These are phyloP conservation scores for Smittia sp. DNA, from an alignment of 2,888 invertebrate species.

Conservation along the genomic window DNA sequence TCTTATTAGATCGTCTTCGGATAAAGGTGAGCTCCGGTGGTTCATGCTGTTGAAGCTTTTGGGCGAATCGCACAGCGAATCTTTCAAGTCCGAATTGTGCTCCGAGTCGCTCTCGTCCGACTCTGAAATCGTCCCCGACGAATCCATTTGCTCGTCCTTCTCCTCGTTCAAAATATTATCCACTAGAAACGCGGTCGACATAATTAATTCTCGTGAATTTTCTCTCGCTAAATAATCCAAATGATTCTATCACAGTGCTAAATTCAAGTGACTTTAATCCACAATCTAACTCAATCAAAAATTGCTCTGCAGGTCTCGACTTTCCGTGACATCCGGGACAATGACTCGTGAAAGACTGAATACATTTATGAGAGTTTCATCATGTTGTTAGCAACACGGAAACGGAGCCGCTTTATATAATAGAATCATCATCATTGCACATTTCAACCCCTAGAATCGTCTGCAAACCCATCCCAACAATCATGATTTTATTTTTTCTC, in stretches of 20 bases:
- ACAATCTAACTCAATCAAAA: background rate
- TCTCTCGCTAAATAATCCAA: background rate
- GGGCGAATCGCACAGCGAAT: constrained; percentile 46
- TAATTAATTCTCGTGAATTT: constrained; percentile 44
- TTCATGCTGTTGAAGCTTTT: constrained; percentile 40
- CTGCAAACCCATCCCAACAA: constrained; percentile 20
- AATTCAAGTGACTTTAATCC: constrained; percentile 6
- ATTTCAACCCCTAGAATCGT: constrained; percentile 7
- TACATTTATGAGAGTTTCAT: constrained; percentile 26
- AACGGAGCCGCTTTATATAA: background rate
- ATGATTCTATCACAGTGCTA: constrained; percentile 32
- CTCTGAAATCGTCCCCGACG: constrained; percentile 45
- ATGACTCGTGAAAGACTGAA: constrained; percentile 39
- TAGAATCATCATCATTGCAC: constrained; percentile 28
- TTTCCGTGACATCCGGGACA: constrained; percentile 38
- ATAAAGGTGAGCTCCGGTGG: constrained; percentile 25
- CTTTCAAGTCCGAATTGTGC: constrained; percentile 46
- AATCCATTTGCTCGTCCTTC: constrained; percentile 45
- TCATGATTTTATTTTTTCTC: background rate
- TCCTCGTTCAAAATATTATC: constrained; percentile 52
- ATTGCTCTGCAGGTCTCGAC: background rate
- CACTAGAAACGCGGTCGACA: constrained; percentile 53
- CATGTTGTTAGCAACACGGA: constrained; percentile 19
- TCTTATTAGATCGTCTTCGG: constrained; percentile 42
- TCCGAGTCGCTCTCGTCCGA: constrained; percentile 46